These are phyloP conservation scores for Clepsis dumicolana DNA, from an alignment of 2,888 invertebrate species.

Conservation along the genomic window DNA sequence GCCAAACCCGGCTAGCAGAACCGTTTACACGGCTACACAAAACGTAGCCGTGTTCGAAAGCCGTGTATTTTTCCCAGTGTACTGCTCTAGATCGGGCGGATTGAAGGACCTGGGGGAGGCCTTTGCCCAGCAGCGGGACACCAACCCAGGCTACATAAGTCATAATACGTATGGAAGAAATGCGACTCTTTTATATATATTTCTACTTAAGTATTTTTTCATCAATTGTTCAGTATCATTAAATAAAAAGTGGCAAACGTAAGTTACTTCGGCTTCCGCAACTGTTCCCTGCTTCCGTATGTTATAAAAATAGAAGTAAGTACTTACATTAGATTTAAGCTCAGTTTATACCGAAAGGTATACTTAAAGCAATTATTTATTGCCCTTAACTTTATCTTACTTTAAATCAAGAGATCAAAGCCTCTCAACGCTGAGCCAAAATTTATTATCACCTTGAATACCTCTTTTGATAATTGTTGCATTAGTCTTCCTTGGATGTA, in stretches of 20 bases:
- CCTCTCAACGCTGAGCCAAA: slow-evolving; percentile 13
- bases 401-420: slow-evolving; percentile 40
- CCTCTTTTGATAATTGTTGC: slow-evolving; percentile 34
- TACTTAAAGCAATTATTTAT: slow-evolving; percentile 34
- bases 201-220: background rate
- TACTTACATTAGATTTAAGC: background rate
- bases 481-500: slow-evolving; percentile 32
- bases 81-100: too few species aligned
- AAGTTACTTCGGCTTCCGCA: background rate
- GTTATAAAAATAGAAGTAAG: background rate
- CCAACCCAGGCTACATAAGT: too few species aligned
- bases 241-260: background rate
- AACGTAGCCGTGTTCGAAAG: too few species aligned
- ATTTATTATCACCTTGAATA: slow-evolving; percentile 25
- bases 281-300: background rate
- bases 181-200: too few species aligned
- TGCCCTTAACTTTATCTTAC: slow-evolving; percentile 29
- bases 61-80: too few species aligned
- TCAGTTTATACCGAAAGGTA: slow-evolving; percentile 4
- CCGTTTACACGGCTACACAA: too few species aligned
- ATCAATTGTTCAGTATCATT: background rate
- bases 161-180: too few species aligned
- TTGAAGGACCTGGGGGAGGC: too few species aligned
- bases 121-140: too few species aligned
- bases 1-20: too few species aligned